Evolutionary conservation across 2,797 vertebrate genomes (phyloP), one percentile per base, ranked within the genome.

Genomic region (Acanthiza pusilla): DNA sequence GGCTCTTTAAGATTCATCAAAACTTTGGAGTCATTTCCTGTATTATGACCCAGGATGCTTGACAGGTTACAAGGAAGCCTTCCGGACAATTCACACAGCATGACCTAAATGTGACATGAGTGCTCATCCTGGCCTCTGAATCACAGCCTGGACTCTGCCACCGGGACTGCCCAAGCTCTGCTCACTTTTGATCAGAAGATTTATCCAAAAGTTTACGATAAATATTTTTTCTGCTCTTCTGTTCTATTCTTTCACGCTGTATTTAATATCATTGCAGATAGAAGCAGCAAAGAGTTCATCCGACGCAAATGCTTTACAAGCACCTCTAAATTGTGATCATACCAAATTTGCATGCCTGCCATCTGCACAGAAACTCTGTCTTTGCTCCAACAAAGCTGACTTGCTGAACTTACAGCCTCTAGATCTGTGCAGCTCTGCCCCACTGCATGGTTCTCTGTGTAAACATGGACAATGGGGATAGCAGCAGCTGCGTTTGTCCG

Each of bases 321-420:
- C 61, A 93, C 92, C 94, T 94, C 82, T 80, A 72, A 93, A 93
- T 84, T 63, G 81, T 93, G 79, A 88, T 88, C 58, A n/a, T 81
- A 85, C 32, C 65, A 53, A 91, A 96, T 96, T 93, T 95, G 70
- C 93, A 93, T 95, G 87, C 76, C 73, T 85, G 91, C 91, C 94
- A 92, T 95, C 91, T 95, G 93, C 93, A 89, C 79, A 80, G 25
- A 85, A 92, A 14, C 75, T 42, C 71, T 83, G 47, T 78, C 72
- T 93, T 92, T 91, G 79, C 93, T 93, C 65, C 62, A 85, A 66
- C 23, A 58, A 91, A 93, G 73, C 89, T 83, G 76, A 53, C 58
- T 92, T 75, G 54, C 75, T 92, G 87, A 93, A 92, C 78, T 70
- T 62, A 48, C 50, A 75, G 38, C 27, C 65, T 74, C 61, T 57